Conservation (phyloP, 2,113 vertebrate genomes). For the Poeciliopsis prolifica region DNA sequence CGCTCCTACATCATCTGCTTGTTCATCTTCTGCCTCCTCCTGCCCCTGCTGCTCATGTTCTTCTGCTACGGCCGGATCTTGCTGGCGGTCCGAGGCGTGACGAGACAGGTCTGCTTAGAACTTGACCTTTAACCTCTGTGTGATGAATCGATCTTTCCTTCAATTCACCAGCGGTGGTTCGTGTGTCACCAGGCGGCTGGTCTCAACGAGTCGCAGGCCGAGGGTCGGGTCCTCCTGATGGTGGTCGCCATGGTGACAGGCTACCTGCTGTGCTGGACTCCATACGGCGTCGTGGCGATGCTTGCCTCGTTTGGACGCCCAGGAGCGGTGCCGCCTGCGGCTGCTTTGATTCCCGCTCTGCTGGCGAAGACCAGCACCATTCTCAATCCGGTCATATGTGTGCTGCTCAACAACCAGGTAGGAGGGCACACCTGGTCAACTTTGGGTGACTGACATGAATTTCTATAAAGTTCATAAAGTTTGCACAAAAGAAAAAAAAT, state of each 20-base stretch:
- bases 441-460: no score
- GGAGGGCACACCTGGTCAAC: not conserved
- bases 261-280: conserved; percentile 66
- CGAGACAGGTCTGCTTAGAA: conserved; percentile 21
- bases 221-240: conserved; percentile 46
- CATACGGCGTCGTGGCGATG: conserved; percentile 53
- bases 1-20: conserved; percentile 60
- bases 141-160: not conserved
- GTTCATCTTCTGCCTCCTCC: conserved; percentile 60
- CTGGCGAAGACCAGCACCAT: conserved; percentile 63
- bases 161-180: no score
- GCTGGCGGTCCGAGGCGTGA: conserved; percentile 38
- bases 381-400: conserved; percentile 61
- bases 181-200: conserved; percentile 24
- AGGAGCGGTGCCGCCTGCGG: conserved; percentile 19
- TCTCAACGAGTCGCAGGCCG: conserved; percentile 19
- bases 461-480: no score
- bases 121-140: conserved; percentile 29
- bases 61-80: conserved; percentile 64
- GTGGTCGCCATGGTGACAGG: conserved; percentile 59
- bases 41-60: conserved; percentile 59
- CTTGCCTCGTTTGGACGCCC: conserved; percentile 53
- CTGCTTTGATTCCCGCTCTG: conserved; percentile 50
- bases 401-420: conserved; percentile 62
- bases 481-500: no score